These are phyloP conservation scores for Rhinoptilus africanus DNA, from an alignment of 2,113 vertebrate genomes.

Conservation along the genomic window DNA sequence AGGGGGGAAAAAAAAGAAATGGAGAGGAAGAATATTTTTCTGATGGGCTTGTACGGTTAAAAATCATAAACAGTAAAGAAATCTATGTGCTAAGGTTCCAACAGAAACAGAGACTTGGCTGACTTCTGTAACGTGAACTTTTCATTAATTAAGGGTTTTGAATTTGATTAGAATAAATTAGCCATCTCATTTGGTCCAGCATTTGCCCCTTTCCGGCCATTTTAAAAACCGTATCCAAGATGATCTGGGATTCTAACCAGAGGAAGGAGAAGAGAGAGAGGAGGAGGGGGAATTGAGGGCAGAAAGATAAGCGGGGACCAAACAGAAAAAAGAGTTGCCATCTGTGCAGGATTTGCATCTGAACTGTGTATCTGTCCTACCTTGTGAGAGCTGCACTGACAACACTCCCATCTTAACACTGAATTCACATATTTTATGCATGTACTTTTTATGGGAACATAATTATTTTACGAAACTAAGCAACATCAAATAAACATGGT, in stretches of 20 bases:
- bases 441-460: background rate
- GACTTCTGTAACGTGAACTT: conserved; percentile 46
- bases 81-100: conserved; percentile 26
- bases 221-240: background rate
- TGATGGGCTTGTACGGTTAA: background rate
- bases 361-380: background rate
- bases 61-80: conserved; percentile 48
- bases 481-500: conserved; percentile 58
- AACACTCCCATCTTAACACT: background rate
- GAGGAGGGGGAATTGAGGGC: background rate
- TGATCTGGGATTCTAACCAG: background rate
- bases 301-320: background rate
- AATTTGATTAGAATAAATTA: conserved; percentile 60
- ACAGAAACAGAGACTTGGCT: conserved; percentile 65
- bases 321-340: background rate
- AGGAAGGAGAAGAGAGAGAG: background rate
- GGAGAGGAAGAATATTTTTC: conserved; percentile 1
- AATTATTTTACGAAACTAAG: conserved; percentile 45
- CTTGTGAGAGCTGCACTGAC: background rate
- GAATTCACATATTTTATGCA: background rate
- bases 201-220: conserved; percentile 11
- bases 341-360: background rate
- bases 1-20: background rate
- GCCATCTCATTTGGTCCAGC: background rate
- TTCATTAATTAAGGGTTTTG: conserved; percentile 55